These are phyloP conservation scores for Indicator maculatus DNA, from an alignment of 2,113 vertebrate species.

Conservation along the genomic window DNA sequence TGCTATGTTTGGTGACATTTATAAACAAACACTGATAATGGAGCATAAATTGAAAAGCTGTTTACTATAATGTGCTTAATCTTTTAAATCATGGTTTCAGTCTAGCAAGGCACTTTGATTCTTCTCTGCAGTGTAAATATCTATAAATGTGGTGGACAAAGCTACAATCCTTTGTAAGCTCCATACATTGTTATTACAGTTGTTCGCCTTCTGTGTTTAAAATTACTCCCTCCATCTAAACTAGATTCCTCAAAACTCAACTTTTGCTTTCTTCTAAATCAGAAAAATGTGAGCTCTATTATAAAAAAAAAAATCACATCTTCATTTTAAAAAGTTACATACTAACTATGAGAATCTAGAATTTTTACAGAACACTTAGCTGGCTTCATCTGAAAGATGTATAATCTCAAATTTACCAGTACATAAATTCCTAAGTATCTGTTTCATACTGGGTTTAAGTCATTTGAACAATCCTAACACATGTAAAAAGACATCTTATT, in stretches of 20 bases:
- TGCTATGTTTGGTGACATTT: constrained; percentile 10
- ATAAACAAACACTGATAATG: constrained; percentile 46
- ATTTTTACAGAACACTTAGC: neutral
- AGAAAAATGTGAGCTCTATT: neutral
- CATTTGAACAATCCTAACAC: neutral
- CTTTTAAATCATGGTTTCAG: constrained; percentile 31
- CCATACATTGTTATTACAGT: neutral
- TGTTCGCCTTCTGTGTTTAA: neutral
- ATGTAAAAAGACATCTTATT: neutral
- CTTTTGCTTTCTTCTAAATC: neutral
- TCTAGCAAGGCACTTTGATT: constrained; percentile 26
- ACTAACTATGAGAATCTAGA: neutral
- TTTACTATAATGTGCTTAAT: constrained; percentile 9
- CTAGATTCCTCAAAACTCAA: neutral
- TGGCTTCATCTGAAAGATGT: neutral
- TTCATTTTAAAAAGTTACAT: neutral
- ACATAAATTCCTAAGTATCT: neutral
- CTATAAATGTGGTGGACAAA: neutral
- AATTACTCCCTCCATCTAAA: neutral
- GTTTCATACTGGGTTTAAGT: neutral
- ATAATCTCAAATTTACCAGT: neutral
- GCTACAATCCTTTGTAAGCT: constrained; percentile 5
- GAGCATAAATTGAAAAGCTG: constrained; percentile 27
- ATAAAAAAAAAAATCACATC: neutral
- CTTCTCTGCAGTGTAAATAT: constrained; percentile 19